Evolutionary conservation across 2,888 invertebrate species (phyloP).

Genomic region (Polymixis lichenea): DNA sequence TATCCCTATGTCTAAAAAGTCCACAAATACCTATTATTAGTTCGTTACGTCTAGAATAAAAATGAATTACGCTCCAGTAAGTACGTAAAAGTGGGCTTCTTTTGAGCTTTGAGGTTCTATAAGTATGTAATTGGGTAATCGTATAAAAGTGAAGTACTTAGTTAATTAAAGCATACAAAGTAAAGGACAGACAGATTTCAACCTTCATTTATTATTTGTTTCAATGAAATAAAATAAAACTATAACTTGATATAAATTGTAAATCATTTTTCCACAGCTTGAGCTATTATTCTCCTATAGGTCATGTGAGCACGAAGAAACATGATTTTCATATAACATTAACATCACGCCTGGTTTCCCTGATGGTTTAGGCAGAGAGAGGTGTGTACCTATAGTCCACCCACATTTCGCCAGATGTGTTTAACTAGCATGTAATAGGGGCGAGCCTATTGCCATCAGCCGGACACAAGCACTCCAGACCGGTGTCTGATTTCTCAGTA

Average conservation of each 20-base stretch:
- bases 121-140: slow-evolving; percentile 34
- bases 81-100: background rate
- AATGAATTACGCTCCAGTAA: slow-evolving; percentile 11
- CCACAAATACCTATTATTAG: background rate
- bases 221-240: background rate
- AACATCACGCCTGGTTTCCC: no score
- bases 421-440: no score
- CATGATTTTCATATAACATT: no score
- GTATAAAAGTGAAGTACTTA: slow-evolving; percentile 17
- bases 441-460: no score
- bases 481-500: no score
- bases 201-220: background rate
- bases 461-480: no score
- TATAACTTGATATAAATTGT: background rate
- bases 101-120: slow-evolving; percentile 7
- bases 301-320: no score
- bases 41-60: background rate
- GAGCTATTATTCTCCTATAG: background rate
- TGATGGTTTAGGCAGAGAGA: no score
- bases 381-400: no score
- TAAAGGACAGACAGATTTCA: slow-evolving; percentile 23
- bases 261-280: background rate
- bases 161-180: slow-evolving; percentile 13
- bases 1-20: background rate
- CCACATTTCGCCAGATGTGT: no score